Conservation (phyloP, 2,113 vertebrate genomes). For the Poicephalus meyeri region DNA sequence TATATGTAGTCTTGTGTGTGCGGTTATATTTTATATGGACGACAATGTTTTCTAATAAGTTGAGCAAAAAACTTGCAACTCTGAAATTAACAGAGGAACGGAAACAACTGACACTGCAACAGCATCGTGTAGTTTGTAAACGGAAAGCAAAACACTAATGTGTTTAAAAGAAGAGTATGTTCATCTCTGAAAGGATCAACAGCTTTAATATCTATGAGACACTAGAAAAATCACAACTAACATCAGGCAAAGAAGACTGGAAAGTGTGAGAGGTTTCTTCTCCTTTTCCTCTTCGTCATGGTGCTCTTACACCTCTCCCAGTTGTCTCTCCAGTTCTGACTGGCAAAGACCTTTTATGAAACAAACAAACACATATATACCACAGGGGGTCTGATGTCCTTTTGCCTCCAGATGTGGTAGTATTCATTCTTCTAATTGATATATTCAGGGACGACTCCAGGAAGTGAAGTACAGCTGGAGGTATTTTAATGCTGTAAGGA, state of each 20-base stretch:
- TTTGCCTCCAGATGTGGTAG: not conserved
- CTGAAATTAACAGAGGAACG: slow-evolving; percentile 55
- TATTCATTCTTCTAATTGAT: not conserved
- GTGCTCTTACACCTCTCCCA: not conserved
- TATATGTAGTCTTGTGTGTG: slow-evolving; percentile 78
- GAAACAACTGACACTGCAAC: slow-evolving; percentile 59
- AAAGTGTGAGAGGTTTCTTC: not conserved
- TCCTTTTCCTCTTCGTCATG: slow-evolving; percentile 2
- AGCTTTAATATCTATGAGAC: slow-evolving; percentile 66
- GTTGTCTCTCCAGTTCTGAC: not conserved
- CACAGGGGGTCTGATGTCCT: not conserved
- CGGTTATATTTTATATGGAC: slow-evolving; percentile 80
- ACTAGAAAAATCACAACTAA: slow-evolving; percentile 40
- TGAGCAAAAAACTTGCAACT: slow-evolving; percentile 67
- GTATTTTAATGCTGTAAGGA: not conserved
- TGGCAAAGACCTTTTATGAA: not conserved
- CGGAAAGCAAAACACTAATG: slow-evolving; percentile 56
- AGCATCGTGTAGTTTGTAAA: slow-evolving; percentile 11
- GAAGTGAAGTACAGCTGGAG: slow-evolving; percentile 1
- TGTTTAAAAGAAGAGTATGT: slow-evolving; percentile 55
- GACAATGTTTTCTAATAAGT: slow-evolving; percentile 73
- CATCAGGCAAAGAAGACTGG: slow-evolving; percentile 7
- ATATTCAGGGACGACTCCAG: slow-evolving; percentile 46
- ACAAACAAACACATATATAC: not conserved
- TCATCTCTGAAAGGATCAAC: slow-evolving; percentile 72